A percentile compares a stretch with the other conserved stretches of the same genome.
phyloP scores from a whole-genome alignment of 2,113 vertebrate species.

The Clarias batrachus region DNA sequence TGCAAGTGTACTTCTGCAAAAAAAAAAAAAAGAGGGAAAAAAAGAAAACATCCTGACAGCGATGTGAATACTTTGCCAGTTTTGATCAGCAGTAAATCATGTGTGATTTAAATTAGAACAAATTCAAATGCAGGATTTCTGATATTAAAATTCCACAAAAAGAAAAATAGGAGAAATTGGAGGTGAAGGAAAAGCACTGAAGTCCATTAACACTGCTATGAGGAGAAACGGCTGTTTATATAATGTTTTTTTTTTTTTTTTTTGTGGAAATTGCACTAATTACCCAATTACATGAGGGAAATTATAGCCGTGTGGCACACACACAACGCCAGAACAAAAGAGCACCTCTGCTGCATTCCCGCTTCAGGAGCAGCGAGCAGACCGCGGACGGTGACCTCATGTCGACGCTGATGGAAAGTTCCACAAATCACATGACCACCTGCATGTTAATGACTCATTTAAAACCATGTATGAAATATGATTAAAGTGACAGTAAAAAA shows the following conservation, averaged over 20 bases:
- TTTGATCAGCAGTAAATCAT: constrained; percentile 22
- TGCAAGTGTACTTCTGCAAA: neutral
- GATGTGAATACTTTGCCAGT: neutral
- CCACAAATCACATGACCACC: constrained; percentile 14
- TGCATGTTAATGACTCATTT: constrained; percentile 41
- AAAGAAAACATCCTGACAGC: neutral
- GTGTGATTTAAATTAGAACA: neutral
- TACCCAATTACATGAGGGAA: neutral
- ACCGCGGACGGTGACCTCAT: constrained; percentile 7
- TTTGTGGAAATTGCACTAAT: constrained; percentile 14
- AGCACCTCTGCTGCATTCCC: neutral
- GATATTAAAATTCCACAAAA: neutral
- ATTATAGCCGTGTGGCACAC: neutral
- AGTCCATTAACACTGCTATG: constrained; percentile 7
- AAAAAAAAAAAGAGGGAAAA: neutral
- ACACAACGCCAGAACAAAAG: neutral
- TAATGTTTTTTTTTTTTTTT: neutral
- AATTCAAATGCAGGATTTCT: neutral
- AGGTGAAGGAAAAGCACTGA: neutral
- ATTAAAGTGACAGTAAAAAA: constrained; percentile 47
- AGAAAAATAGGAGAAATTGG: neutral
- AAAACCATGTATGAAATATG: constrained; percentile 44
- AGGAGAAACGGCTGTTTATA: neutral
- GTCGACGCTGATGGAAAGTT: neutral
- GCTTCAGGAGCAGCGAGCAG: neutral